These are phyloP conservation scores for Catostylus mosaicus DNA, from an alignment of 30 jellyfish, hydroid and myxozoan genomes.

Conservation along the genomic window DNA sequence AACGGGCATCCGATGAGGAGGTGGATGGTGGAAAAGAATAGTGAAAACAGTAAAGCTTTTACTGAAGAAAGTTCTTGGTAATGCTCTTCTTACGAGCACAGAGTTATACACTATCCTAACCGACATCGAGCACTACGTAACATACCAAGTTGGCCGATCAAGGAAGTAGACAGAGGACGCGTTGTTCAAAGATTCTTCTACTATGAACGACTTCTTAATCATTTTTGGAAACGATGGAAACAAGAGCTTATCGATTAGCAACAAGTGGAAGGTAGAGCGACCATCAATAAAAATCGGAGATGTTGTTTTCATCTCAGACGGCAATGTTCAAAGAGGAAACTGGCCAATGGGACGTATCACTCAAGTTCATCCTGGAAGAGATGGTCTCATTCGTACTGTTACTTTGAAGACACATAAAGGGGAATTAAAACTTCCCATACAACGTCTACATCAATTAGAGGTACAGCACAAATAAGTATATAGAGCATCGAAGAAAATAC, in stretches of 20 bases:
- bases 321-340: slow-evolving; percentile 3
- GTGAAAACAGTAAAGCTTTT: too few species aligned
- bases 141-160: slow-evolving; percentile 3
- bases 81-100: slow-evolving; percentile 10
- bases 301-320: neutral
- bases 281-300: slow-evolving; percentile 5
- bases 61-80: neutral
- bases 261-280: slow-evolving; percentile 3
- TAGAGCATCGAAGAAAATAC: slow-evolving; percentile 26
- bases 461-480: slow-evolving; percentile 11
- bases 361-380: slow-evolving; percentile 32
- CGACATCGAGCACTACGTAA: neutral
- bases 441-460: slow-evolving; percentile 32
- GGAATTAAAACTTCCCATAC: slow-evolving; percentile 20
- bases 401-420: slow-evolving; percentile 30
- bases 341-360: slow-evolving; percentile 1
- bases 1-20: too few species aligned
- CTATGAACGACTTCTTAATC: neutral
- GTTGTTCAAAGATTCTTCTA: neutral
- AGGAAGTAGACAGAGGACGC: neutral
- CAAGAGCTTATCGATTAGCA: neutral
- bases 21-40: too few species aligned
- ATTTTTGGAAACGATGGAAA: slow-evolving; percentile 4
- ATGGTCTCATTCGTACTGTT: slow-evolving; percentile 39
- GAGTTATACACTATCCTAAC: neutral